Base-by-base conservation (phyloP, 1,140 invertebrate genomes). In the Drosophila sp. region DNA sequence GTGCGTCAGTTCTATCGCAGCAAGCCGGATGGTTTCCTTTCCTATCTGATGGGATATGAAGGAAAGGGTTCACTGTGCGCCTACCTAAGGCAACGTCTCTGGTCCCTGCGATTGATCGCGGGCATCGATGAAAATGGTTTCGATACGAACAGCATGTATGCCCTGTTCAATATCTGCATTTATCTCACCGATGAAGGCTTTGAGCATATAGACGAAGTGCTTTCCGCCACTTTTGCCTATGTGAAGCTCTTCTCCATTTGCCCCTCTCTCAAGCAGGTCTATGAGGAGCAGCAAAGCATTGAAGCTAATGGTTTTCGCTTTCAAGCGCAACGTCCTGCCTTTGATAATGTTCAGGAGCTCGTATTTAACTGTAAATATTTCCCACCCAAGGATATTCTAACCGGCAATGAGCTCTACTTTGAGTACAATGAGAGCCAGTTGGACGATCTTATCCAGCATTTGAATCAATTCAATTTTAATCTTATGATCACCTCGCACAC, bases 11-110 rank as follows among this genome's bases (percentile, higher is more conserved):
- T 95, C 17, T 98, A 97, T 90, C 95, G 94, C 91, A 94, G 93
- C 30, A 97, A 97, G 92, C 96, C 96, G 0, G 93, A 96, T 68
- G 93, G 96, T 55, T 97, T 98, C 79, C 87, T 98, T 0, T 95
- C 96, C 0, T 97, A 95, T 92, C 91, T 98, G 4, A 92, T 98
- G 4, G 97, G 97, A 0, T 96, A 98, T 91, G 97, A 98, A 92
- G 97, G 97, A 1, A 94, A 95, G 77, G 97, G 97, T 27, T 97
- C 97, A 78, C 92, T 99, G 8, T 94, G 98, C 1, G 96, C 96
- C 40, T 97, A 96, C 85, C 93, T 99, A 33, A 95, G 96, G 67
- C 94, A 95, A 58, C 96, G 96, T 93, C 95, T 97, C 32, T 98
- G 97, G 97, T 97, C 96, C 1, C 92, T 98, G 2, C 95, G 95